Evolutionary conservation across 2,797 vertebrate genomes (phyloP).

Genomic region (Emys orbicularis): DNA sequence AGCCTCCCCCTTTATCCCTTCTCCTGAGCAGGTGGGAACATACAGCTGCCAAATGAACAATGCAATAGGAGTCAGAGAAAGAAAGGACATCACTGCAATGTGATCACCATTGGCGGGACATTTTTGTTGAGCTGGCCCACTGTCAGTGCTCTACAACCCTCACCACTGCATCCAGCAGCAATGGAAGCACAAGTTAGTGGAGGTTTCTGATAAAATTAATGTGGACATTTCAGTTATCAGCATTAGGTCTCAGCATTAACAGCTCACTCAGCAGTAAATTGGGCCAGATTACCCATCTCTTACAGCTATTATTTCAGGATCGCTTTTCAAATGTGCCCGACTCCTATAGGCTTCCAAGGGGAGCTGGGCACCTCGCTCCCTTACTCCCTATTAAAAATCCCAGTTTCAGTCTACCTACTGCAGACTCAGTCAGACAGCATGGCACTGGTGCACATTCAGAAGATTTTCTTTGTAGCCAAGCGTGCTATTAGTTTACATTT

Average conservation of each 20-base stretch:
- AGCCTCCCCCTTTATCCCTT: not conserved
- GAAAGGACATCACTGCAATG: not conserved
- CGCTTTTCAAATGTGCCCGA: not conserved
- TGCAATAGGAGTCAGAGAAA: not conserved
- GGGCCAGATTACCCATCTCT: not conserved
- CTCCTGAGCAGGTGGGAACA: not conserved
- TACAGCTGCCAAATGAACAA: not conserved
- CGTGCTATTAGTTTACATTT: not conserved
- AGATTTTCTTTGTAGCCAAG: not conserved
- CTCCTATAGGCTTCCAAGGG: not conserved
- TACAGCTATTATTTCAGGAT: not conserved
- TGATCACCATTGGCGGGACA: not conserved
- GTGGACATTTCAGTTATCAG: not conserved
- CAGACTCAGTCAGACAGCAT: not conserved
- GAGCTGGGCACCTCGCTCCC: not conserved
- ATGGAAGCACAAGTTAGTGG: not conserved
- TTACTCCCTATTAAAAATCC: not conserved
- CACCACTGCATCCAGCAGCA: not conserved
- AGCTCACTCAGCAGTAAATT: not conserved
- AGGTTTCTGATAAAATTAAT: not conserved
- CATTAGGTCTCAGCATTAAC: not conserved
- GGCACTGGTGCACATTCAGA: not conserved
- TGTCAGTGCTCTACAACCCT: not conserved
- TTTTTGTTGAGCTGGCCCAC: not conserved
- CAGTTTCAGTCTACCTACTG: not conserved